These are phyloP conservation scores for Campoletis raptor DNA, from an alignment of 2,888 invertebrate genomes.

Conservation along the genomic window DNA sequence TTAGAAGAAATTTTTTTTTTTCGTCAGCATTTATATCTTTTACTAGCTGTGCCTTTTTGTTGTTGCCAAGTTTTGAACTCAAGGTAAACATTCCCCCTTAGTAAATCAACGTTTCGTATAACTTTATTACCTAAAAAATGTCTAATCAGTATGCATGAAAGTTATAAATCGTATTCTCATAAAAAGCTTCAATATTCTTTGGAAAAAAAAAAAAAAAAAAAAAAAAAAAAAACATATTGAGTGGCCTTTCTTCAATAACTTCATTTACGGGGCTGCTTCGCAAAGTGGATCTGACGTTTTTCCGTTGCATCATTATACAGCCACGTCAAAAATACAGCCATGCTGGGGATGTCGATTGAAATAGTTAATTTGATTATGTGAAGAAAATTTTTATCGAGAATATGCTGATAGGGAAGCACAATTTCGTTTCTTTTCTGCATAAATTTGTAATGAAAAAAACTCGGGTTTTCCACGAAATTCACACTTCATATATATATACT, in stretches of 20 bases:
- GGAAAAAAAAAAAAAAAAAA: no score
- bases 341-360: background rate
- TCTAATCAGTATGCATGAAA: background rate
- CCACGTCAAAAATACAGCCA: background rate
- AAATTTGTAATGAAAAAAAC: background rate
- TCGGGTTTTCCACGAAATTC: background rate
- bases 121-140: background rate
- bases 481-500: no score
- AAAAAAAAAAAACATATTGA: background rate
- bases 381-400: background rate
- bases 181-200: background rate
- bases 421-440: background rate
- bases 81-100: background rate
- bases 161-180: background rate
- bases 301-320: background rate
- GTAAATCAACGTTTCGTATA: background rate
- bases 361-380: background rate
- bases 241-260: background rate
- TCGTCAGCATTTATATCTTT: background rate
- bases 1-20: background rate
- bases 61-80: background rate
- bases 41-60: no score
- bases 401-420: background rate
- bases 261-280: background rate
- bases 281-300: background rate